These are phyloP conservation scores for Bombus soroeensis DNA, from an alignment of 1,140 invertebrate genomes.

Conservation along the genomic window DNA sequence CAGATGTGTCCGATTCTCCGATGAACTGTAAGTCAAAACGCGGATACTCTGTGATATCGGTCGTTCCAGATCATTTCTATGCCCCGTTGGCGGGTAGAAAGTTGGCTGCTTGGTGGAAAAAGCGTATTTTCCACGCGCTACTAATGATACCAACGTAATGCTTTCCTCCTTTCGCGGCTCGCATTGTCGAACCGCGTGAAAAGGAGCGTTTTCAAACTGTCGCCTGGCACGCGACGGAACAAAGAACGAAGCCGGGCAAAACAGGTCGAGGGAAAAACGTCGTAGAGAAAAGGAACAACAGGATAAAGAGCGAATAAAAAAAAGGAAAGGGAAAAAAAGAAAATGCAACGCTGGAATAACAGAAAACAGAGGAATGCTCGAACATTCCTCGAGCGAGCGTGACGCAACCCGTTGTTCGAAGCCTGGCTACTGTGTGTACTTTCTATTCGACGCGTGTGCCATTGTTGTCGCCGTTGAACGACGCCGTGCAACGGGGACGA, in stretches of 20 bases:
- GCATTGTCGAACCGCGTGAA: constrained; percentile 12
- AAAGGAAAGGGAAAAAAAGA: not conserved
- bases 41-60: constrained; percentile 38
- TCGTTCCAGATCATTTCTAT: constrained; percentile 57
- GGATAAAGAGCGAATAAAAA: not conserved
- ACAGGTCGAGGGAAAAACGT: not conserved
- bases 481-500: constrained; percentile 2
- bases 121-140: constrained; percentile 42
- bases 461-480: constrained; percentile 3
- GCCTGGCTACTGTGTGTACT: not conserved
- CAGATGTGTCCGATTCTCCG: constrained; percentile 20
- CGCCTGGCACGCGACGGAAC: not conserved
- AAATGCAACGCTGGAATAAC: not conserved
- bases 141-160: constrained; percentile 11
- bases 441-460: constrained; percentile 18
- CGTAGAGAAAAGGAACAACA: not conserved
- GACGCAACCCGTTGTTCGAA: constrained; percentile 11
- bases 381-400: not conserved
- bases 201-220: constrained; percentile 25
- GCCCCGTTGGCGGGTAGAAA: not conserved
- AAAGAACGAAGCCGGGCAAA: not conserved
- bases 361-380: constrained; percentile 8
- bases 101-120: not conserved
- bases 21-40: not conserved
- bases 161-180: not conserved